Conservation (phyloP, 2,888 invertebrate genomes). For the Escarpia spicata region DNA sequence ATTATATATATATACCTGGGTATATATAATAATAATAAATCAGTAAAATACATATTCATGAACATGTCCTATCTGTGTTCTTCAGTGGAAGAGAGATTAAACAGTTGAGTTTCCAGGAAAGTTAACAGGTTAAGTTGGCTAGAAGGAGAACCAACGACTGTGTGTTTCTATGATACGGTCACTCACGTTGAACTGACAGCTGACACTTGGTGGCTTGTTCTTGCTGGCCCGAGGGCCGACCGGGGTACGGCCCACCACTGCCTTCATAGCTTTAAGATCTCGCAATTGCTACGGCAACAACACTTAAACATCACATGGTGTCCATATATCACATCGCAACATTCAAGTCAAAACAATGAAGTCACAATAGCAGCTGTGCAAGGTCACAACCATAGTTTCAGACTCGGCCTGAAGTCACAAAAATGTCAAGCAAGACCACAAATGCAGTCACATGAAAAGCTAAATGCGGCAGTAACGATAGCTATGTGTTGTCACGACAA, state of each 20-base stretch:
- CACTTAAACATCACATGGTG: not conserved
- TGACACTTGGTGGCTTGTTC: constrained; percentile 85
- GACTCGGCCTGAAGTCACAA: no score
- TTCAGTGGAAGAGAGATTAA: no score
- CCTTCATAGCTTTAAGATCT: constrained; percentile 91
- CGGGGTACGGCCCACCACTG: constrained; percentile 77
- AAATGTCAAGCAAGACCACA: not conserved
- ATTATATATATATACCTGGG: no score
- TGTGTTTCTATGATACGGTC: no score
- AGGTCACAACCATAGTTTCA: not conserved
- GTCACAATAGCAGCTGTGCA: not conserved
- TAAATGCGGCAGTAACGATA: not conserved
- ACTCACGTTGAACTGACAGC: constrained; percentile 82
- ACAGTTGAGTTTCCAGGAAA: no score
- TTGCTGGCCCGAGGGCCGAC: constrained; percentile 49
- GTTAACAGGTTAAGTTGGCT: no score
- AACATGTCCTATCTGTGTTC: no score
- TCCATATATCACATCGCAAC: not conserved
- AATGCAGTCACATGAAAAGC: not conserved
- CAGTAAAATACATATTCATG: no score
- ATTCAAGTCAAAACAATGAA: not conserved
- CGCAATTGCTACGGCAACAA: constrained; percentile 79
- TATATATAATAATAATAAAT: no score
- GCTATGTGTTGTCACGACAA: not conserved
- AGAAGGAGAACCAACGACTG: no score